These are phyloP conservation scores for Crax fasciolata DNA, from an alignment of 2,797 vertebrate species.

Conservation along the genomic window DNA sequence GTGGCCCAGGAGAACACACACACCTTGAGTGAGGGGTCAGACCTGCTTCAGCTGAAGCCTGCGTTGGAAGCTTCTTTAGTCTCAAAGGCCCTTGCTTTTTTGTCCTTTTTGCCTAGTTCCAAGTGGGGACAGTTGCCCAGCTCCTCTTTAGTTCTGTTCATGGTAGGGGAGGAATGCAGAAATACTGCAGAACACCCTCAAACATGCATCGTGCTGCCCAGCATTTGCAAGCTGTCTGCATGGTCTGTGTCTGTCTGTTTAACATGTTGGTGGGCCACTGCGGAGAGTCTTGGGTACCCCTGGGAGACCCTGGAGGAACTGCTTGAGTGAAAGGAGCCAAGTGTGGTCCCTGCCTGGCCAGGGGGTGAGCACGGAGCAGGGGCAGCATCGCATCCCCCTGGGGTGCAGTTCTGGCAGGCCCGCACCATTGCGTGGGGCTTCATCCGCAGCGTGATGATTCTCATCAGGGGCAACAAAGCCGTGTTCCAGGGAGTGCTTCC, in stretches of 20 bases:
- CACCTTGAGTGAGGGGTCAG: background rate
- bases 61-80: background rate
- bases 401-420: too few relatives aligned
- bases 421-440: background rate
- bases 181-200: background rate
- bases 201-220: accelerated
- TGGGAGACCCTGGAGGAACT: background rate
- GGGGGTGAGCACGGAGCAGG: background rate
- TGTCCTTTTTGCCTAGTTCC: background rate
- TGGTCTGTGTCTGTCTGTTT: background rate
- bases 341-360: background rate
- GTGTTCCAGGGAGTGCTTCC: background rate
- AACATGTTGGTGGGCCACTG: accelerated
- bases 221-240: background rate
- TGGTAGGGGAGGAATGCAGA: background rate
- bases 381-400: background rate
- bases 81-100: background rate
- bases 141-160: background rate
- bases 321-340: background rate
- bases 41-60: background rate
- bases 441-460: background rate
- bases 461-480: background rate
- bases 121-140: too few relatives aligned
- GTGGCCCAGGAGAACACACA: background rate
- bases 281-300: background rate